Evolutionary conservation across 1,140 invertebrate genomes (phyloP).

Genomic region (Pseudomyrmex dendroicus): DNA sequence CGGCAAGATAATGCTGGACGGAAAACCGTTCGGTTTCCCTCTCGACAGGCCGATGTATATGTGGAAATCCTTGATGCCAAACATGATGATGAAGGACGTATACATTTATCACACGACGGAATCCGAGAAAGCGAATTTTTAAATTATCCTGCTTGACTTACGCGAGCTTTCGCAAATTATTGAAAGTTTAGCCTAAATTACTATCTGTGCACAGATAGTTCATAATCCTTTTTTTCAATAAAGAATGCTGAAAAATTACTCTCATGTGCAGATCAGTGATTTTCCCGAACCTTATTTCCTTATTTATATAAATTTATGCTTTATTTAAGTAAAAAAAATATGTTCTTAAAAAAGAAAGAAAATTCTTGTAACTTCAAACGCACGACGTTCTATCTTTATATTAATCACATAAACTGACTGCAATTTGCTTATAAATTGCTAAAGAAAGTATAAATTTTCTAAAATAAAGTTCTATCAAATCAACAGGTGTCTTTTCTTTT

Average conservation of each 20-base stretch:
- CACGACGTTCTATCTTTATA: too few relatives aligned
- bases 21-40: conserved; percentile 88
- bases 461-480: too few relatives aligned
- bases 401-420: too few relatives aligned
- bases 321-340: too few relatives aligned
- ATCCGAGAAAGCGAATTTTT: conserved; percentile 43
- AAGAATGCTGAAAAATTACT: conserved; percentile 44
- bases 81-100: conserved; percentile 82
- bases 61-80: conserved; percentile 80
- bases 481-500: too few relatives aligned
- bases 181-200: not conserved
- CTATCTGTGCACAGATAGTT: too few relatives aligned
- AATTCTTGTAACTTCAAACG: too few relatives aligned
- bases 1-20: conserved; percentile 83
- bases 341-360: too few relatives aligned
- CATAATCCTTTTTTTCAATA: conserved; percentile 47
- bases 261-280: not conserved
- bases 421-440: too few relatives aligned
- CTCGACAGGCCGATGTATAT: conserved; percentile 86
- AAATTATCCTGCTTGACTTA: not conserved
- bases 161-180: too few relatives aligned
- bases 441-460: too few relatives aligned
- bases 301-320: too few relatives aligned
- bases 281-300: not conserved
- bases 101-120: conserved; percentile 76